A percentile compares a stretch with the other conserved stretches of the same genome.
phyloP scores from a whole-genome alignment of 2,113 vertebrate genomes.

The Pomatorhinus ruficollis region DNA sequence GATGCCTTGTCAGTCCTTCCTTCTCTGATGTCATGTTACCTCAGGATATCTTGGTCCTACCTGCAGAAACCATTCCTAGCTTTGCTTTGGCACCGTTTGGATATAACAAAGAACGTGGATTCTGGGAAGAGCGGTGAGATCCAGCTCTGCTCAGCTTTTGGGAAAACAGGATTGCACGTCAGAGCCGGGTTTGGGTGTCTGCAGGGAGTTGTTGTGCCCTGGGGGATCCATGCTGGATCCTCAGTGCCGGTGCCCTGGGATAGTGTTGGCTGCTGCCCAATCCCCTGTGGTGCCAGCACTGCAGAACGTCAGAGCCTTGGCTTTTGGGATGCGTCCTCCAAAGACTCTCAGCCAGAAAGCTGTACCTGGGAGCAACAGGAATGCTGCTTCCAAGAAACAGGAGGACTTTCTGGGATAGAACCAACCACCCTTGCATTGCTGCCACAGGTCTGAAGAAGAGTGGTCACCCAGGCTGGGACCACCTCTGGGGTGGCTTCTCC shows the following conservation, averaged over 20 bases:
- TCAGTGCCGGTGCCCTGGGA: background rate
- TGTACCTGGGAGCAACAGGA: background rate
- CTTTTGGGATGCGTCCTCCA: fast-evolving
- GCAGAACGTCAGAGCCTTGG: background rate
- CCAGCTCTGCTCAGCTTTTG: background rate
- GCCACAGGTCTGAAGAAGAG: fast-evolving
- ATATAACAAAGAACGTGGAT: background rate
- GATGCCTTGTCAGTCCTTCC: background rate
- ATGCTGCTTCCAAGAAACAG: background rate
- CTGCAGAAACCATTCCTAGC: background rate
- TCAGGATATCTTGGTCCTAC: background rate
- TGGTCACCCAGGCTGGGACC: background rate
- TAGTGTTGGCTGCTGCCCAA: background rate
- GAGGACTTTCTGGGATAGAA: background rate
- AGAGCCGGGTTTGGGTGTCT: background rate
- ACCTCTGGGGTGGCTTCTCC: background rate
- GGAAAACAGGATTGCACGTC: background rate
- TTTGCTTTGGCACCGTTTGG: background rate
- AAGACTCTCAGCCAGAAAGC: background rate
- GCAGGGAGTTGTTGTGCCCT: background rate
- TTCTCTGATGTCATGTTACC: background rate
- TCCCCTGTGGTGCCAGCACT: background rate
- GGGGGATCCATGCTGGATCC: background rate
- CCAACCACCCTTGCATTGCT: fast-evolving
- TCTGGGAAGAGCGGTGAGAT: background rate